Evolutionary conservation across 2,797 vertebrate species (phyloP).

Genomic region (Brachyrhaphis roseni): DNA sequence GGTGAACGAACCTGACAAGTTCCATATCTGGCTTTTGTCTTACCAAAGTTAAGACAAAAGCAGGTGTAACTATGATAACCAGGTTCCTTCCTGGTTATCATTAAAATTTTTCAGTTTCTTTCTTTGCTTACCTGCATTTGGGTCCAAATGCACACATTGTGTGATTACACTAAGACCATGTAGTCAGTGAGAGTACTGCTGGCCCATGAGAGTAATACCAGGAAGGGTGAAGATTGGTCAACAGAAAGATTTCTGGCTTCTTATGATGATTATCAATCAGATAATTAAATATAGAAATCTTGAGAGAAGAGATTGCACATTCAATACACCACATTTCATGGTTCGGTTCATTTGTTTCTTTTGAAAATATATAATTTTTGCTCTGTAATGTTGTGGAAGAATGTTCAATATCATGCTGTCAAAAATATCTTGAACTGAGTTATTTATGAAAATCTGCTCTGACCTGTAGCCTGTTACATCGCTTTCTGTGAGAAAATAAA

Average conservation of each 20-base stretch:
- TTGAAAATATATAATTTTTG: conserved; percentile 42
- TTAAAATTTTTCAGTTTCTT: too few species aligned
- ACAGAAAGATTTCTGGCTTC: neutral
- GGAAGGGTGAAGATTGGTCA: neutral
- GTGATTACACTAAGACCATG: too few species aligned
- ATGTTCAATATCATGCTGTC: conserved; percentile 64
- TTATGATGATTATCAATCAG: neutral
- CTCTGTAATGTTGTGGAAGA: conserved; percentile 41
- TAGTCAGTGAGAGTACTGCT: too few species aligned
- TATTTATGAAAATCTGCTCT: conserved; percentile 64
- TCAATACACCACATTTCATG: neutral
- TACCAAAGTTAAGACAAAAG: too few species aligned
- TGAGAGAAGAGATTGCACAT: neutral
- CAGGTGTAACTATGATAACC: too few species aligned
- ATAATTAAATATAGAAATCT: neutral
- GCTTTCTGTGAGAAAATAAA: conserved; percentile 59
- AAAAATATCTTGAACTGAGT: conserved; percentile 58
- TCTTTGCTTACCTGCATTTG: too few species aligned
- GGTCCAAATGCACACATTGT: too few species aligned
- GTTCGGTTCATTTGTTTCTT: neutral
- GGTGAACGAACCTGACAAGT: too few species aligned
- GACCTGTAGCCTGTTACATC: conserved; percentile 60
- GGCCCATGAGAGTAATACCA: too few species aligned
- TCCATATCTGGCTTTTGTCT: too few species aligned
- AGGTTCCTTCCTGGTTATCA: too few species aligned